phyloP scores from a whole-genome alignment of 2,797 vertebrate species.

The Xenentodon cancila region DNA sequence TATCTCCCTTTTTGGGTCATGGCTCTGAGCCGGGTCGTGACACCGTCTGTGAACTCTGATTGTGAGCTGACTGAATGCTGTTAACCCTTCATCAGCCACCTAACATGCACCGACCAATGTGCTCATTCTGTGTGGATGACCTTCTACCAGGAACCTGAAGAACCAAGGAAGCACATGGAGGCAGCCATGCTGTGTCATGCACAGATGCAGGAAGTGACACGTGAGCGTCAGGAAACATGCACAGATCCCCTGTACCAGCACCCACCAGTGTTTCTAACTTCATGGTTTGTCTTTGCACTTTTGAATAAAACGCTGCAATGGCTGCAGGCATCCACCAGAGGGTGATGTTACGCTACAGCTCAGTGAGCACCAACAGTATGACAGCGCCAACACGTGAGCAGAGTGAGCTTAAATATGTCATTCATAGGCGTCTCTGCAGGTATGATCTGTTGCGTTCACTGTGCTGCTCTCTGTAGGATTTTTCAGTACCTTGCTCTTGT shows the following conservation, averaged over 20 bases:
- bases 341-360: constrained; percentile 8
- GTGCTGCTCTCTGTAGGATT: not conserved
- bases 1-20: no score
- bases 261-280: no score
- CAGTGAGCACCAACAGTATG: no score
- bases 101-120: constrained; percentile 29
- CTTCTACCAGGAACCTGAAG: not conserved
- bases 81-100: constrained; percentile 7
- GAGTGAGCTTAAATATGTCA: no score
- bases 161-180: constrained; percentile 6
- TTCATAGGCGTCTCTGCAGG: no score
- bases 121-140: constrained; percentile 25
- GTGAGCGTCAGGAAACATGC: constrained; percentile 6
- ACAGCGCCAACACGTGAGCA: not conserved
- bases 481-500: constrained; percentile 86
- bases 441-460: not conserved
- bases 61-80: constrained; percentile 52
- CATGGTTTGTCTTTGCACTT: not conserved
- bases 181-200: constrained; percentile 50
- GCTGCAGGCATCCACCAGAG: constrained; percentile 25
- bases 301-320: not conserved
- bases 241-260: no score
- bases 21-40: no score
- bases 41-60: no score
- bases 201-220: constrained; percentile 21